Conservation (phyloP, 1,140 invertebrate species). For the Cydia strobilella region DNA sequence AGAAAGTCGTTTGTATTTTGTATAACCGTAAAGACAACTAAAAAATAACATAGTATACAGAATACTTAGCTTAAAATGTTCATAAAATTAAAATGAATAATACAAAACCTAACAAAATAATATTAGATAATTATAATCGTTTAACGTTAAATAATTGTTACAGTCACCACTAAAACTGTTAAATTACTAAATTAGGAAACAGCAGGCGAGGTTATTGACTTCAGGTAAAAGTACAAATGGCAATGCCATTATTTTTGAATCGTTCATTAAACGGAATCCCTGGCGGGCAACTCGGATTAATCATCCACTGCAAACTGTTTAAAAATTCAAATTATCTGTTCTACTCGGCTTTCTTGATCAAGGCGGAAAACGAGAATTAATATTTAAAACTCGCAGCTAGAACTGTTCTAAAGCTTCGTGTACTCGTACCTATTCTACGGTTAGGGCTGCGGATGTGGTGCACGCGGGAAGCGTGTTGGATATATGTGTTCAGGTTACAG, state of each 20-base stretch:
- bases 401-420: constrained; percentile 36
- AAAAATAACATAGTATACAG: too few species aligned
- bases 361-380: constrained; percentile 49
- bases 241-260: constrained; percentile 32
- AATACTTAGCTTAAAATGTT: too few species aligned
- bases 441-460: neutral
- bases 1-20: too few species aligned
- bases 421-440: constrained; percentile 13
- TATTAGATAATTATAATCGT: neutral
- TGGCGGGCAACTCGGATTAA: constrained; percentile 48
- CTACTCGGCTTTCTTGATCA: constrained; percentile 48
- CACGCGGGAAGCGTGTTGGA: neutral
- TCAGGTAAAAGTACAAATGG: constrained; percentile 5
- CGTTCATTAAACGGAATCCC: constrained; percentile 40
- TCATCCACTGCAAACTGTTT: constrained; percentile 51
- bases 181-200: neutral
- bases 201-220: neutral
- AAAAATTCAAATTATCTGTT: constrained; percentile 63
- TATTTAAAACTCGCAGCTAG: constrained; percentile 53
- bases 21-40: too few species aligned
- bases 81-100: too few species aligned
- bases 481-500: neutral
- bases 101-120: too few species aligned
- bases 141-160: neutral
- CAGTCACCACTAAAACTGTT: neutral